A percentile compares a stretch with the other conserved stretches of the same genome.
phyloP scores from a whole-genome alignment of 2,797 vertebrate species.

The Ceyx erithaca region DNA sequence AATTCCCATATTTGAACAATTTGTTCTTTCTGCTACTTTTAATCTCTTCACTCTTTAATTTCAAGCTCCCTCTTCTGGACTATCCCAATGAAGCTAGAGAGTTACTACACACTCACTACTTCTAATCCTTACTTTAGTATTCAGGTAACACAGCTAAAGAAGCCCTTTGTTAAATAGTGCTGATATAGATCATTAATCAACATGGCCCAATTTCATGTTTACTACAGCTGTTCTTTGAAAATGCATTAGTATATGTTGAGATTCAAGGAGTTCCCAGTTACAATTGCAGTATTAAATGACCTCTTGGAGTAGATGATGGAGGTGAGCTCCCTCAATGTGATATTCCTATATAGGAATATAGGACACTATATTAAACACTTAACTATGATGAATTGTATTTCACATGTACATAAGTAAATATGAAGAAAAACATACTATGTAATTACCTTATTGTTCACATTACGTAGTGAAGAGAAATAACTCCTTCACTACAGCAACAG shows the following conservation, averaged over 20 bases:
- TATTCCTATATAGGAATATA: background rate
- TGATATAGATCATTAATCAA: background rate
- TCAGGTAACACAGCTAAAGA: background rate
- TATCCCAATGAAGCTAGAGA: slow-evolving; percentile 45
- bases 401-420: background rate
- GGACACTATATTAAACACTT: background rate
- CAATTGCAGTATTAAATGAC: background rate
- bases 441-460: background rate
- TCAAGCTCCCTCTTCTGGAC: slow-evolving; percentile 74
- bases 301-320: background rate
- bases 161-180: background rate
- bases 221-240: background rate
- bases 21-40: slow-evolving; percentile 19
- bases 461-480: background rate
- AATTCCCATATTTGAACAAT: slow-evolving; percentile 4
- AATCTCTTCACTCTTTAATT: slow-evolving; percentile 59
- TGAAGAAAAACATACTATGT: background rate
- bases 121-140: background rate
- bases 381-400: background rate
- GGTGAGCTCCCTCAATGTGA: background rate
- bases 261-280: background rate
- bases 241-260: background rate
- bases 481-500: accelerated
- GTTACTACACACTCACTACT: background rate
- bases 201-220: background rate